A percentile compares a stretch with the other conserved stretches of the same genome.
These are phyloP conservation scores for Taurulus bubalis DNA, from an alignment of 2,113 vertebrate species.

Conservation along the genomic window DNA sequence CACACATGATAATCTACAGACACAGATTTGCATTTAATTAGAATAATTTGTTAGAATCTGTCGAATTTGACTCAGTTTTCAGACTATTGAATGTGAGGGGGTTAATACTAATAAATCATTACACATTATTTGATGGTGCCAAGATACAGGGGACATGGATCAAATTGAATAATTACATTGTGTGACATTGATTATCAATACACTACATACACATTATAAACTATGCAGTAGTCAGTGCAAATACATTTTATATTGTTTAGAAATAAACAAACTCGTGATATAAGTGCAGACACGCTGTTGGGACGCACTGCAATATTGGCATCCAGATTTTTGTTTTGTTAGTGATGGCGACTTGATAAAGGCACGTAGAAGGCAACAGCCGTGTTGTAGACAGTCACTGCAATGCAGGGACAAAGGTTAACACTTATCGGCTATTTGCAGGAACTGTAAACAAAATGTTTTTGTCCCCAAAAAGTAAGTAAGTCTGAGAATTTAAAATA, in stretches of 20 bases:
- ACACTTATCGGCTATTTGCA: constrained; percentile 72
- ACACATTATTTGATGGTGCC: background rate
- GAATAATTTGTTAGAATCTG: background rate
- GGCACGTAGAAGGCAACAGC: constrained; percentile 32
- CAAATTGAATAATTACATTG: background rate
- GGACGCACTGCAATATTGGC: constrained; percentile 13
- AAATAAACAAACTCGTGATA: background rate
- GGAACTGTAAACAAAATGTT: constrained; percentile 76
- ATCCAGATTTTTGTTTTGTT: constrained; percentile 43
- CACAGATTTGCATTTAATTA: background rate
- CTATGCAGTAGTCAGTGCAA: background rate
- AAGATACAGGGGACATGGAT: background rate
- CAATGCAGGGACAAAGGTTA: constrained; percentile 79
- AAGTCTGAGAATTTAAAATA: constrained; percentile 58
- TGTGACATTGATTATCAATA: background rate
- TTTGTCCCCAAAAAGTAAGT: constrained; percentile 58
- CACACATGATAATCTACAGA: background rate
- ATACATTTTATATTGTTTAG: background rate
- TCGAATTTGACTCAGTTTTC: background rate
- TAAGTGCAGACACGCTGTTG: background rate
- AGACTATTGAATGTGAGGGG: background rate
- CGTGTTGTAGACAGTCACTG: constrained; percentile 54
- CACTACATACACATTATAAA: background rate
- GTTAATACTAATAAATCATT: background rate
- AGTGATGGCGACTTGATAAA: constrained; percentile 53